These are phyloP conservation scores for Zosterops pallidus DNA, from an alignment of 2,113 vertebrate species.

Conservation along the genomic window DNA sequence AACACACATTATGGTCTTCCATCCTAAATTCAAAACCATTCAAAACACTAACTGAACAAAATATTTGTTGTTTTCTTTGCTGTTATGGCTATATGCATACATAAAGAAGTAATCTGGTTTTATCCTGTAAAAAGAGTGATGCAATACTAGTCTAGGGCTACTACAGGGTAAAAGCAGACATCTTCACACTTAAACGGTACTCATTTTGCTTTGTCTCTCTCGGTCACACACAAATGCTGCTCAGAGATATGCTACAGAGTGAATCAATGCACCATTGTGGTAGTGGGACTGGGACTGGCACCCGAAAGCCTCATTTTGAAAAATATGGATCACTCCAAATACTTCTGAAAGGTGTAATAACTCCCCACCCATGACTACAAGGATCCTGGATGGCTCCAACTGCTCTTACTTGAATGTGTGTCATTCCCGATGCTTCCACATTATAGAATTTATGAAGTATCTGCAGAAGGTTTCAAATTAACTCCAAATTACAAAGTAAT, in stretches of 20 bases:
- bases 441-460: neutral
- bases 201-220: neutral
- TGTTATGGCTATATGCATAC: neutral
- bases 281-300: neutral
- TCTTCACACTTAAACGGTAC: neutral
- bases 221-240: neutral
- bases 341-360: neutral
- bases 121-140: neutral
- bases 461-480: neutral
- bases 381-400: neutral
- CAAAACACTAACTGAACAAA: neutral
- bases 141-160: neutral
- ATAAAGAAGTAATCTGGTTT: neutral
- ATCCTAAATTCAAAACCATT: neutral
- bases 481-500: neutral
- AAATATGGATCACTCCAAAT: neutral
- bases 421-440: neutral
- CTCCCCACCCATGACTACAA: accelerated
- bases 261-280: neutral
- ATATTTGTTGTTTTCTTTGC: neutral
- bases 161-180: neutral
- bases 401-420: neutral
- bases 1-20: neutral
- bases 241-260: neutral
- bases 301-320: neutral